Evolutionary conservation across 2,888 invertebrate genomes (phyloP).

Genomic region (Diabrotica balteata): DNA sequence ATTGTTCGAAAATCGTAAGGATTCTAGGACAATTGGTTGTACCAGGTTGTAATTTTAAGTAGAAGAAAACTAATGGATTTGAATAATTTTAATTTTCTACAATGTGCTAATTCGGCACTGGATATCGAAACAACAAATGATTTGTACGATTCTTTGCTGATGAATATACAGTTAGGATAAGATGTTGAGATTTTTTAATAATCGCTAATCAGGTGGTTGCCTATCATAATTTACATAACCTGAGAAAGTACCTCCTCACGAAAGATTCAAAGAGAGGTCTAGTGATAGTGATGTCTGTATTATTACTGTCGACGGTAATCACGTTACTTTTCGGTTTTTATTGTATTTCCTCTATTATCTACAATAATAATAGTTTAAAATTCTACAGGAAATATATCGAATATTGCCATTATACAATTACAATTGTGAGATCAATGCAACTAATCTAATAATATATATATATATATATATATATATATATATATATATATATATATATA

Average conservation of each 20-base stretch:
- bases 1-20: no score
- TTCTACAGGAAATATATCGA: background rate
- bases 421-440: no score
- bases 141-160: constrained; percentile 22
- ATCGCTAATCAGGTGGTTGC: constrained; percentile 22
- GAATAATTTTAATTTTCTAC: background rate
- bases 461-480: no score
- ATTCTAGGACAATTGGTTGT: background rate
- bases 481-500: no score
- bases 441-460: no score
- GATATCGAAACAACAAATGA: constrained; percentile 13
- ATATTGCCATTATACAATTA: no score
- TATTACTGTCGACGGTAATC: constrained; percentile 12
- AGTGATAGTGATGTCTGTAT: constrained; percentile 12
- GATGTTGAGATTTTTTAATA: constrained; percentile 22
- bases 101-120: background rate
- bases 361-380: background rate
- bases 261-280: constrained; percentile 6
- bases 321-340: constrained; percentile 3
- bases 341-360: background rate
- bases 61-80: background rate
- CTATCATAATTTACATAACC: constrained; percentile 26
- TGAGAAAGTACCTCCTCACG: constrained; percentile 17
- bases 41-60: background rate
- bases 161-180: constrained; percentile 24